These are phyloP conservation scores for Pelmatolapia mariae DNA, from an alignment of 2,113 vertebrate genomes.

Conservation along the genomic window DNA sequence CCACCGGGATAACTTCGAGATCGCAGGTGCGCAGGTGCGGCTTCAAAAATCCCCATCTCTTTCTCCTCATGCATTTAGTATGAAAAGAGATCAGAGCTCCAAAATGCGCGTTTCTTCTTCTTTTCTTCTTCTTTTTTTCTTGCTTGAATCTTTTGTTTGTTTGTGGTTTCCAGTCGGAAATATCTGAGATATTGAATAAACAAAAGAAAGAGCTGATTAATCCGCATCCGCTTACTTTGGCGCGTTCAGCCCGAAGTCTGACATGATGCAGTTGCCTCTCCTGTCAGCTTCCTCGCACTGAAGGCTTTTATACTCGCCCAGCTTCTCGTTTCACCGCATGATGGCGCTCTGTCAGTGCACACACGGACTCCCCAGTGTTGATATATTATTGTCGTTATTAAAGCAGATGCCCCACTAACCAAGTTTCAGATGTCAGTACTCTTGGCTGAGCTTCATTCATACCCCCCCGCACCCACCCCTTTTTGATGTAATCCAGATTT, in stretches of 20 bases:
- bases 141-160: not conserved
- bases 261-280: not conserved
- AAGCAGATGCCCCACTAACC: not conserved
- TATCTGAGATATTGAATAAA: not conserved
- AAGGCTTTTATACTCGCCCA: constrained; percentile 42
- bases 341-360: constrained; percentile 4
- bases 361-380: not conserved
- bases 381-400: not conserved
- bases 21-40: not conserved
- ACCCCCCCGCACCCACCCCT: not conserved
- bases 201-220: not conserved
- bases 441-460: not conserved
- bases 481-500: not conserved
- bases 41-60: not conserved
- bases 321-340: not conserved
- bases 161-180: not conserved
- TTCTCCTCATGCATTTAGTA: not conserved
- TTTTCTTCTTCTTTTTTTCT: not conserved
- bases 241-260: not conserved
- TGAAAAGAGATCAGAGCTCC: not conserved
- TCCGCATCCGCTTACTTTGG: not conserved
- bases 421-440: not conserved
- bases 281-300: not conserved
- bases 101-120: not conserved
- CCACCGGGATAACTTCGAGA: not conserved